These are phyloP conservation scores for Drosophila niveifrons DNA, from an alignment of 2,888 invertebrate genomes.

Conservation along the genomic window DNA sequence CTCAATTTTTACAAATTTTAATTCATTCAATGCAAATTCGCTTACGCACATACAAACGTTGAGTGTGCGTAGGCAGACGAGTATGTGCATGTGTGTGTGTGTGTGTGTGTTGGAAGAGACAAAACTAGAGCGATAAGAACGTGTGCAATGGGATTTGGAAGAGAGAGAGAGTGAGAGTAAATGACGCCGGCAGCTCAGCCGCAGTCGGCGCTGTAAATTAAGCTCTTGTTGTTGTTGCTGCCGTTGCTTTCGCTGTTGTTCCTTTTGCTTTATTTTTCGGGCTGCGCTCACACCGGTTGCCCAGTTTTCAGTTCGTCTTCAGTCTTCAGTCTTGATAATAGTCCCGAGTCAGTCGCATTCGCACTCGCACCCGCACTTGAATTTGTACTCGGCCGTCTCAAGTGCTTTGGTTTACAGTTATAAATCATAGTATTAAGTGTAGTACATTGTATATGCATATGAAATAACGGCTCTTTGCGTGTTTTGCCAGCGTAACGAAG, in stretches of 20 bases:
- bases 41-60: conserved; percentile 23
- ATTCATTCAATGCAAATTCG: conserved; percentile 74
- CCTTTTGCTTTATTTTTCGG: conserved; percentile 35
- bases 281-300: conserved; percentile 48
- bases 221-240: conserved; percentile 38
- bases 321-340: conserved; percentile 72
- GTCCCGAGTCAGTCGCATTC: conserved; percentile 48
- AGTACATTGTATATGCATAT: conserved; percentile 10
- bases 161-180: conserved; percentile 56
- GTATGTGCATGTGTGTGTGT: not conserved
- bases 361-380: not conserved
- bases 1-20: conserved; percentile 68
- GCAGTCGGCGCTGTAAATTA: conserved; percentile 59
- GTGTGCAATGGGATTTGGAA: conserved; percentile 68
- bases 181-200: conserved; percentile 37
- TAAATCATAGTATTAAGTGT: conserved; percentile 23
- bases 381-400: conserved; percentile 16
- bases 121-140: conserved; percentile 42
- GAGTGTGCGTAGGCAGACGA: not conserved
- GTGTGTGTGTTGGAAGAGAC: conserved; percentile 5
- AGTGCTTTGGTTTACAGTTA: conserved; percentile 42
- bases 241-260: conserved; percentile 12
- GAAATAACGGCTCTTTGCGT: conserved; percentile 72
- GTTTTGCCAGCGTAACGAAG: conserved; percentile 45
- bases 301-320: conserved; percentile 46